Percentiles rank a stretch among this genome's conserved stretches.
These are phyloP conservation scores for Heliconius congener DNA, from an alignment of 1,140 invertebrate genomes.

Conservation along the genomic window DNA sequence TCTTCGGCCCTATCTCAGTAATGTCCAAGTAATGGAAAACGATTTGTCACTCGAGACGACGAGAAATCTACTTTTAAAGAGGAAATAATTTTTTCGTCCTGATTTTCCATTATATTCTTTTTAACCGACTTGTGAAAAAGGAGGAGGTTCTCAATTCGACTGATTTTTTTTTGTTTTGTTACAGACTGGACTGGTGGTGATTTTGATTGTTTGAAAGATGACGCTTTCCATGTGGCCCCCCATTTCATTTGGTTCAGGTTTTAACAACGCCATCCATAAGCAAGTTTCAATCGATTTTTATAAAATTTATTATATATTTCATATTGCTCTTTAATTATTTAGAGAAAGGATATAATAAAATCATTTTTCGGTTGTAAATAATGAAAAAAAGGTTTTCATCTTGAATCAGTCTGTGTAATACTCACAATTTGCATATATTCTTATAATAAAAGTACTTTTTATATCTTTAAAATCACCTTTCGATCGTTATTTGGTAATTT, in stretches of 20 bases:
- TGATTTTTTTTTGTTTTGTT: too few species aligned
- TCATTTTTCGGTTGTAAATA: background rate
- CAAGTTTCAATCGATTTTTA: too few species aligned
- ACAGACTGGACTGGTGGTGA: too few species aligned
- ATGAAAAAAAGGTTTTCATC: background rate
- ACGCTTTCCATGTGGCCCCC: too few species aligned
- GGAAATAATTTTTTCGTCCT: conserved; percentile 3
- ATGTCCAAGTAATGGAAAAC: conserved; percentile 17
- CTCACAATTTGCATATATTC: too few species aligned
- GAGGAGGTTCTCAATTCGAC: background rate
- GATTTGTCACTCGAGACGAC: conserved; percentile 12
- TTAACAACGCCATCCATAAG: too few species aligned
- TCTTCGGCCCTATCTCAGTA: background rate
- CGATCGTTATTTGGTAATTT: background rate
- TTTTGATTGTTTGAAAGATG: too few species aligned
- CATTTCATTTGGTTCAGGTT: too few species aligned
- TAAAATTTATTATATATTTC: background rate
- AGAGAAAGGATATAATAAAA: background rate
- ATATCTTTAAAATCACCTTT: background rate
- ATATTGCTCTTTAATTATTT: background rate
- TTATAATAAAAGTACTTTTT: background rate
- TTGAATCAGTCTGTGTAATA: too few species aligned
- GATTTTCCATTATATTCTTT: background rate
- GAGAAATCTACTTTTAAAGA: background rate
- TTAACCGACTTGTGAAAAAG: too few species aligned